These are phyloP conservation scores for Psittacula echo DNA, from an alignment of 2,797 vertebrate genomes.

Conservation along the genomic window DNA sequence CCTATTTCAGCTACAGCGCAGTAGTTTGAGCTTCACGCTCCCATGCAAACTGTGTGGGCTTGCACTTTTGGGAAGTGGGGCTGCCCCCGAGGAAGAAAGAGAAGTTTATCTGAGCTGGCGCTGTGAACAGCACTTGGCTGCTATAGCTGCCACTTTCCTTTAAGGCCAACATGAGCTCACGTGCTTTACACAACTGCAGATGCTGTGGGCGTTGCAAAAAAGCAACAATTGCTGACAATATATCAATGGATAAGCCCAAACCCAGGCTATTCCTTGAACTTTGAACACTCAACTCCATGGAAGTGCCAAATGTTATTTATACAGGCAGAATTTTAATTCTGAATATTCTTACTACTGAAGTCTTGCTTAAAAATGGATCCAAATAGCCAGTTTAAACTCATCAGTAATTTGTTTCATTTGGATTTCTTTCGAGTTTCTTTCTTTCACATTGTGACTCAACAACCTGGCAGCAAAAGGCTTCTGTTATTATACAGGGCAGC, in stretches of 20 bases:
- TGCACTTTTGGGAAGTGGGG: constrained; percentile 32
- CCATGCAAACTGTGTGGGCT: not conserved
- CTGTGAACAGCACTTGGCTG: constrained; percentile 39
- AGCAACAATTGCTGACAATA: not conserved
- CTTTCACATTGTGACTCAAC: constrained; percentile 23
- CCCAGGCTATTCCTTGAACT: constrained; percentile 3
- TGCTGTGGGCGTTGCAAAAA: not conserved
- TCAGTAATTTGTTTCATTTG: constrained; percentile 5
- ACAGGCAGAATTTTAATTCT: not conserved
- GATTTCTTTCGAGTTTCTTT: constrained; percentile 12
- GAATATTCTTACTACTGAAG: not conserved
- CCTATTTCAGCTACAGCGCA: fast-evolving
- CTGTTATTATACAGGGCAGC: not conserved
- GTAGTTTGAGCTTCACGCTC: not conserved
- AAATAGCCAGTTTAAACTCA: not conserved
- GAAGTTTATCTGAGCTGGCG: constrained; percentile 46
- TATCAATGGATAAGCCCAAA: not conserved
- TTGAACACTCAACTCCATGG: not conserved
- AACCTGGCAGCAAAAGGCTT: not conserved
- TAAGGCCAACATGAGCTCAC: constrained; percentile 12
- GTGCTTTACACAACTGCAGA: constrained; percentile 18
- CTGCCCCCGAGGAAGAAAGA: constrained; percentile 3
- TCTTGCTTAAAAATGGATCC: not conserved
- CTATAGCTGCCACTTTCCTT: constrained; percentile 48
- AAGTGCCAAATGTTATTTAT: not conserved